Evolutionary conservation across 2,888 invertebrate genomes (phyloP).

Genomic region (Orchesellides sinensis): DNA sequence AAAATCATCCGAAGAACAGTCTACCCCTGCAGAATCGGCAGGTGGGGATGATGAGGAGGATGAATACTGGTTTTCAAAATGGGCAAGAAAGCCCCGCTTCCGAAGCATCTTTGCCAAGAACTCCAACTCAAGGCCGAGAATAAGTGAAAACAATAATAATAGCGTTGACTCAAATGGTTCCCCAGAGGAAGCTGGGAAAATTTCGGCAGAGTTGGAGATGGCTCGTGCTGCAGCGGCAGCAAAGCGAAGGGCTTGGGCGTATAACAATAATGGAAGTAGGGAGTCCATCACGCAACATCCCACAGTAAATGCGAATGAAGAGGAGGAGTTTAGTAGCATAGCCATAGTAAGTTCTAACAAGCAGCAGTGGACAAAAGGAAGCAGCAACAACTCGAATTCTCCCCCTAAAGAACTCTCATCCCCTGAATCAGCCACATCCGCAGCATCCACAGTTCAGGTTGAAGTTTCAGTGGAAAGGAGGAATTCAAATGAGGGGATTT

Average conservation of each 20-base stretch:
- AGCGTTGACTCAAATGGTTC: slow-evolving; percentile 1
- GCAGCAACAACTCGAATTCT: not conserved
- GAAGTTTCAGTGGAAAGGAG: slow-evolving; percentile 31
- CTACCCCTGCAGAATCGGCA: not conserved
- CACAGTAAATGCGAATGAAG: slow-evolving; percentile 28
- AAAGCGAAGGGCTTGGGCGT: slow-evolving; percentile 63
- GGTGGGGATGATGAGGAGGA: slow-evolving; percentile 75
- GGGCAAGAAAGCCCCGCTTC: slow-evolving; percentile 77
- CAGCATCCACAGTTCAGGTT: slow-evolving; percentile 10
- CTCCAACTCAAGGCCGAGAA: slow-evolving; percentile 75
- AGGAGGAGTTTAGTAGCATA: slow-evolving; percentile 64
- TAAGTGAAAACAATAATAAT: slow-evolving; percentile 48
- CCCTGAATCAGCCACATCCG: not conserved
- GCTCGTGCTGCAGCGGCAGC: slow-evolving; percentile 60
- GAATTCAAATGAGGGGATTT: slow-evolving; percentile 22
- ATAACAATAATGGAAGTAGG: slow-evolving; percentile 57
- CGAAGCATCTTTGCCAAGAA: slow-evolving; percentile 74
- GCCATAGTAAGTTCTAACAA: slow-evolving; percentile 41
- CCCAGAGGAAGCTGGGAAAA: slow-evolving; percentile 9
- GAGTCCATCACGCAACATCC: slow-evolving; percentile 45
- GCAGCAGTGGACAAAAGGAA: slow-evolving; percentile 52
- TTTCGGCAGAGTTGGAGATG: slow-evolving; percentile 44
- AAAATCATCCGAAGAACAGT: not conserved
- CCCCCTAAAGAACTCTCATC: not conserved
- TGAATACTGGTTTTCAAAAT: slow-evolving; percentile 79